A percentile compares a stretch with the other conserved stretches of the same genome.
These are phyloP conservation scores for Potamilus streckersoni DNA, from an alignment of 1,140 invertebrate species.

Conservation along the genomic window DNA sequence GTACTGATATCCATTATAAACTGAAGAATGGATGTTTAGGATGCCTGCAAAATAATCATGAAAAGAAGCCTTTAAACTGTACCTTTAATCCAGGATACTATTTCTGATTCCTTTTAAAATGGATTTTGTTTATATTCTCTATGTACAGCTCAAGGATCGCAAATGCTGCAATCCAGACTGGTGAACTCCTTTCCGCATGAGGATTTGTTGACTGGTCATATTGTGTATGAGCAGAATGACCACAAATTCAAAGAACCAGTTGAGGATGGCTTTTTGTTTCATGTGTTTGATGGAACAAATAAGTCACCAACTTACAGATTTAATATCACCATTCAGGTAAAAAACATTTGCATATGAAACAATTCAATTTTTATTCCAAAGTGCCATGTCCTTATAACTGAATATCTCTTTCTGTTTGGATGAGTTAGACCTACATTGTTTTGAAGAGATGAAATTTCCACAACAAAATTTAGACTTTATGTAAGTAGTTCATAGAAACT, in stretches of 20 bases:
- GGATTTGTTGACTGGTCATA: conserved; percentile 54
- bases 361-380: neutral
- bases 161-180: conserved; percentile 7
- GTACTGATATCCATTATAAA: no score
- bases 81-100: no score
- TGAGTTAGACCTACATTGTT: neutral
- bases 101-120: no score
- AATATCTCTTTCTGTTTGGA: neutral
- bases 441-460: no score
- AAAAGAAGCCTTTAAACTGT: no score
- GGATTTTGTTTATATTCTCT: neutral
- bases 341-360: conserved; percentile 6
- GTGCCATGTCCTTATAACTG: neutral
- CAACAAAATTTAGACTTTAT: no score
- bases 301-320: conserved; percentile 51
- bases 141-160: conserved; percentile 18
- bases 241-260: conserved; percentile 59
- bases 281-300: conserved; percentile 61
- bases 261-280: conserved; percentile 57
- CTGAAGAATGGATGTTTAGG: no score
- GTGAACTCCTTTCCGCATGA: conserved; percentile 51
- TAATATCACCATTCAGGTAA: conserved; percentile 60
- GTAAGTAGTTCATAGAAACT: no score
- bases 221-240: conserved; percentile 60
- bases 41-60: no score